Conservation (phyloP, 2,797 vertebrate species). For the Trichosurus vulpecula region DNA sequence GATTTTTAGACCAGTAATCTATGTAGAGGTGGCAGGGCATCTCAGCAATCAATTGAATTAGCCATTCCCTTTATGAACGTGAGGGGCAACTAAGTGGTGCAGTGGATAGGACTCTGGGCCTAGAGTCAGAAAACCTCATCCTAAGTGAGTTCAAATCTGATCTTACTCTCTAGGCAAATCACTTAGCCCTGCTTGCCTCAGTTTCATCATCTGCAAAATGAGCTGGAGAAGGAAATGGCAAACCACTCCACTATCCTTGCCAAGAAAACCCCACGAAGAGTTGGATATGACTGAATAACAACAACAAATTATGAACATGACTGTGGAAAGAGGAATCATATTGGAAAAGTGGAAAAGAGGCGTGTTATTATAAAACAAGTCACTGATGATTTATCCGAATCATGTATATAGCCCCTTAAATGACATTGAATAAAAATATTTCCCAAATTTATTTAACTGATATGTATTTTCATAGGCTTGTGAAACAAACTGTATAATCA, state of each 20-base stretch:
- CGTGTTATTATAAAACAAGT: not conserved
- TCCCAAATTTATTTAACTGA: not conserved
- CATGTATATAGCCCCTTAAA: not conserved
- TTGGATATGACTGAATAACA: not conserved
- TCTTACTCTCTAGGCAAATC: not conserved
- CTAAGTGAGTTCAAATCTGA: not conserved
- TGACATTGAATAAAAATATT: not conserved
- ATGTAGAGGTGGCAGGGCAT: not conserved
- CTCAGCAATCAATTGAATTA: not conserved
- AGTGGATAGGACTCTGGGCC: not conserved
- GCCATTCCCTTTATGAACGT: not conserved
- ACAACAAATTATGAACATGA: not conserved
- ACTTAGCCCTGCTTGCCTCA: not conserved
- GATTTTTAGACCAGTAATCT: not conserved
- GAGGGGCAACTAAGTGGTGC: not conserved
- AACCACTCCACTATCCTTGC: not conserved
- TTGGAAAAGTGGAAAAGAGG: not conserved
- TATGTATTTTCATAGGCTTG: not conserved
- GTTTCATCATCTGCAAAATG: not conserved
- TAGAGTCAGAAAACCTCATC: not conserved
- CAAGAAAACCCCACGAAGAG: not conserved
- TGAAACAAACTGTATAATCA: not conserved
- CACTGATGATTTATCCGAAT: not conserved
- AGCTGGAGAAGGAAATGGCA: not conserved
- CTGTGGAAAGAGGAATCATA: constrained; percentile 11